A percentile compares a stretch with the other conserved stretches of the same genome.
These are phyloP conservation scores for Procavia capensis DNA, from an alignment of 2,113 vertebrate species.

Conservation along the genomic window DNA sequence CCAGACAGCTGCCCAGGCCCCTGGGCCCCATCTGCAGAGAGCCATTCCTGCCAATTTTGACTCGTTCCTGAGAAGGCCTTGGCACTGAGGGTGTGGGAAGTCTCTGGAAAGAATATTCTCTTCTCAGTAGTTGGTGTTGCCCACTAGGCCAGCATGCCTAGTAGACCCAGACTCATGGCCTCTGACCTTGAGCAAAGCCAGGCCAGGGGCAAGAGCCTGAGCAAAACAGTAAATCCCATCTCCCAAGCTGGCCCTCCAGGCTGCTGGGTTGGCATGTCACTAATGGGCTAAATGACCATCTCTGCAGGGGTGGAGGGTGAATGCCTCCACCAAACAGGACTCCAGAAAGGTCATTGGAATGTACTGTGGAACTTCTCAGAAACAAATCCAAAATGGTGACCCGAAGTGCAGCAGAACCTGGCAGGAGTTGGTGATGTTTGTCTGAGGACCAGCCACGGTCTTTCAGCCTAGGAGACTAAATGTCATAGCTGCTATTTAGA, in stretches of 20 bases:
- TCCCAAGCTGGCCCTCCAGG: not conserved
- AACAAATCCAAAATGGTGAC: slow-evolving; percentile 67
- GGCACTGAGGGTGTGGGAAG: not conserved
- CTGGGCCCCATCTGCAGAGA: not conserved
- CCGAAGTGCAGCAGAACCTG: not conserved
- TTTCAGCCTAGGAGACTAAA: slow-evolving; percentile 14
- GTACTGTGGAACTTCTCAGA: slow-evolving; percentile 62
- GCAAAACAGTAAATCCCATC: not conserved
- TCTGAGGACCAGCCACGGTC: not conserved
- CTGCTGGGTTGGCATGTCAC: not conserved
- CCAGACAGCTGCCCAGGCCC: slow-evolving; percentile 9
- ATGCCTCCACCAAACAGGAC: not conserved
- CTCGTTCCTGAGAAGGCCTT: slow-evolving; percentile 53
- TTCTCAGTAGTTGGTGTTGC: not conserved
- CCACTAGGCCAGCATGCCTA: not conserved
- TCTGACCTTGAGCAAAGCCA: not conserved
- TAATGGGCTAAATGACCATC: not conserved
- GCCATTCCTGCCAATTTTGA: slow-evolving; percentile 4
- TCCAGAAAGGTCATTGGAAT: not conserved
- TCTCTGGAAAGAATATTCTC: not conserved
- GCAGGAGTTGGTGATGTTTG: not conserved
- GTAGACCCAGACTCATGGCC: not conserved
- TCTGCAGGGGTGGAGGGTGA: not conserved
- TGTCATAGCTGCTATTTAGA: slow-evolving; percentile 47
- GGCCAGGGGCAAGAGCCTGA: not conserved